Base-by-base conservation (phyloP, 2,797 vertebrate genomes). In the Halcyon leucocephala region DNA sequence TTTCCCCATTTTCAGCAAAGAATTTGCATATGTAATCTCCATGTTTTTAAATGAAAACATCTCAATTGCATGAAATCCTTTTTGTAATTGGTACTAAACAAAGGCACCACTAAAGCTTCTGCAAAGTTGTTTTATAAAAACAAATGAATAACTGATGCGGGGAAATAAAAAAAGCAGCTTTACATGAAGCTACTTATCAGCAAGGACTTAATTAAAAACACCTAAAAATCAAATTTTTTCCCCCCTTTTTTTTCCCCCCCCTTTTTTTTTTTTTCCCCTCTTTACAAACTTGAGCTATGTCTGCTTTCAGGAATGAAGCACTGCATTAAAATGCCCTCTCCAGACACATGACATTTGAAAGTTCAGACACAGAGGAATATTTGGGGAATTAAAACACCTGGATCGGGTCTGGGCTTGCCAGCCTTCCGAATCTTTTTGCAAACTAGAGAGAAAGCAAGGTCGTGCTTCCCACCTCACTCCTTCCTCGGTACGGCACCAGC, bases 31-130 rank as follows among this genome's bases (percentile, higher is more conserved):
- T 95, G 95, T 96, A 97, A 98, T 97, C 86, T 97, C 95, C 93
- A 72, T 96, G 95, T 97, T 98, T 98, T 97, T 97, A 97, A 97
- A 97, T 96, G 97, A 97, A 97, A 98, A 98, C 96, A 94, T 97
- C 96, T 97, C 97, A 95, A 91, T 93, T 92, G 86, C 92, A 92
- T 79, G 86, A 95, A 97, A 97, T 88, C 84, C 77, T 93, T 89
- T 96, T 92, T 89, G 97, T 97, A 96, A 94, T 96, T 94, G 95
- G 89, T 97, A 97, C 86, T 93, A 96, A 97, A 97, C 96, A 96
- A 98, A 98, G 96, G 91, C 92, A 96, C 79, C 37, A 82, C 85
- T 85, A 82, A 93, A 83, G 84, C 93, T 83, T 83, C 92, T 55
- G 86, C 66, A 92, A 97, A 97, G 93, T 97, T 96, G 81, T 86